These are phyloP conservation scores for Schizotus pectinicornis DNA, from an alignment of 2,888 invertebrate genomes.

Conservation along the genomic window DNA sequence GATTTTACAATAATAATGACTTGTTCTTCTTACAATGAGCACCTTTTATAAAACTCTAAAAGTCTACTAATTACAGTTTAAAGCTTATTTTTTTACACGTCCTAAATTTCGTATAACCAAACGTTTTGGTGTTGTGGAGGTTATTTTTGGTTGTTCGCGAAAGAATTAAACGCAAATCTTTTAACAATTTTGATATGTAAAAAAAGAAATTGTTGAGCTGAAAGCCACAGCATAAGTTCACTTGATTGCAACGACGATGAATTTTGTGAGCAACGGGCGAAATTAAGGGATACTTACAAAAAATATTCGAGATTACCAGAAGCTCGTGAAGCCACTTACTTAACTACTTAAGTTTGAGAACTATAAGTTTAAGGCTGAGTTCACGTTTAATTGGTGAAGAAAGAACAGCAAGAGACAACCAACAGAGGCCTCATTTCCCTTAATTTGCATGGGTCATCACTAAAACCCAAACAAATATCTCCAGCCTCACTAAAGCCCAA, in stretches of 20 bases:
- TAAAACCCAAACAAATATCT: no score
- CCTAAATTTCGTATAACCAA: slow-evolving; percentile 37
- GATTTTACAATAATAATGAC: slow-evolving; percentile 29
- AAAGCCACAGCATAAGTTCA: slow-evolving; percentile 19
- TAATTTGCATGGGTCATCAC: no score
- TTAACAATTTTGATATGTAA: slow-evolving; percentile 45
- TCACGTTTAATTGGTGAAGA: no score
- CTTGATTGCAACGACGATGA: neutral
- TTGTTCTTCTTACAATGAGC: slow-evolving; percentile 42
- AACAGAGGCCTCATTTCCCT: no score
- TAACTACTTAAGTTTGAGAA: no score
- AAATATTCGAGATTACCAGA: no score
- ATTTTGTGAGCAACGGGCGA: no score
- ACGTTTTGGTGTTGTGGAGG: slow-evolving; percentile 41
- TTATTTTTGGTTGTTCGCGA: slow-evolving; percentile 42
- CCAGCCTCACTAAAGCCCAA: no score
- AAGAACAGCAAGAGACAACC: no score
- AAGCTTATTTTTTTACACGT: slow-evolving; percentile 47
- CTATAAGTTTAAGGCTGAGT: no score
- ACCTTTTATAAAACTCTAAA: slow-evolving; percentile 46
- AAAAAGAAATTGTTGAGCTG: slow-evolving; percentile 25
- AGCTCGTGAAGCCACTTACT: no score
- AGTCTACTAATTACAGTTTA: slow-evolving; percentile 44
- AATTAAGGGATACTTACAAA: no score
- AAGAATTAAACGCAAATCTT: slow-evolving; percentile 32